Evolutionary conservation across 1,140 invertebrate species (phyloP).

Genomic region (Oedothorax gibbosus): DNA sequence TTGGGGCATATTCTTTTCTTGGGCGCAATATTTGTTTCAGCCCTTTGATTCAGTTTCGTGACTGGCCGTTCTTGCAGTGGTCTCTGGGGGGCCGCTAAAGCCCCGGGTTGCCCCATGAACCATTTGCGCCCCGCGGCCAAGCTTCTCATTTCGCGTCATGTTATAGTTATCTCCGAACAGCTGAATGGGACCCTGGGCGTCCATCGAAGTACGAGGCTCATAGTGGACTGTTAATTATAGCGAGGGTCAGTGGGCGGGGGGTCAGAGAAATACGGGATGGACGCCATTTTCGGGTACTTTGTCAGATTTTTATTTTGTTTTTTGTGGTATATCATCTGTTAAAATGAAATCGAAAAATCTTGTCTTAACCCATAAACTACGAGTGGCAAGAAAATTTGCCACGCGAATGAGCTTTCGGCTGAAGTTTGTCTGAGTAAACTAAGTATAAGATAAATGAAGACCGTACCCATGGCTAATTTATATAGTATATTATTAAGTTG

Average conservation of each 20-base stretch:
- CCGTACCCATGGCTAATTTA: too few relatives aligned
- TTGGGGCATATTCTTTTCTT: constrained; percentile 23
- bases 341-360: too few relatives aligned
- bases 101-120: constrained; percentile 58
- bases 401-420: too few relatives aligned
- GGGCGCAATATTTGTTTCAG: constrained; percentile 60
- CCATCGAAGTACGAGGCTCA: constrained; percentile 54
- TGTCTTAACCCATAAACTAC: too few relatives aligned
- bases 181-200: constrained; percentile 59
- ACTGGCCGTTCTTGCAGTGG: constrained; percentile 56
- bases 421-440: too few relatives aligned
- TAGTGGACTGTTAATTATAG: constrained; percentile 60
- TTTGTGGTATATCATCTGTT: too few relatives aligned
- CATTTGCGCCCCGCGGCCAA: constrained; percentile 57
- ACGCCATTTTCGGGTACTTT: constrained; percentile 49
- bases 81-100: constrained; percentile 52
- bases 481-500: too few relatives aligned
- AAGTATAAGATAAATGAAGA: too few relatives aligned
- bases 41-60: constrained; percentile 60
- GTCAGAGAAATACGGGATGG: neutral
- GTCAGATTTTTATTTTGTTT: too few relatives aligned
- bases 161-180: constrained; percentile 58
- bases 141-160: constrained; percentile 60
- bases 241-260: constrained; percentile 38
- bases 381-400: too few relatives aligned